These are phyloP conservation scores for Mergus octosetaceus DNA, from an alignment of 2,797 vertebrate genomes.

Conservation along the genomic window DNA sequence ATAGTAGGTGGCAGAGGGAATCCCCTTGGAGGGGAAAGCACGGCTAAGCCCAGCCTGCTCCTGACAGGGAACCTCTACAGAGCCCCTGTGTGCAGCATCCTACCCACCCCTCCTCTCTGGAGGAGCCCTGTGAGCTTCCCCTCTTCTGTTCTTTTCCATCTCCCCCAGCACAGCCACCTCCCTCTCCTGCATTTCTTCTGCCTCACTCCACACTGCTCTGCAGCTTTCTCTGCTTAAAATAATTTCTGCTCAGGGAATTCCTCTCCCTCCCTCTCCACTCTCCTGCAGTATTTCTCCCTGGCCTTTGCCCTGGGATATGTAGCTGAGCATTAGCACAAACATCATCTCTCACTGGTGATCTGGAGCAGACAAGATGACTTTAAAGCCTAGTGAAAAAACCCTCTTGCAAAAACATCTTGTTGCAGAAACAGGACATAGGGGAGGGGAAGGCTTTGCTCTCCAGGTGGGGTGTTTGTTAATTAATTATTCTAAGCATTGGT, in stretches of 20 bases:
- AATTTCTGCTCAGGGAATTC: slow-evolving; percentile 61
- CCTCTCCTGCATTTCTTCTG: slow-evolving; percentile 5
- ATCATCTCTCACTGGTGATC: slow-evolving; percentile 12
- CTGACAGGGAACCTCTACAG: background rate
- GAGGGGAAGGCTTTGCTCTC: background rate
- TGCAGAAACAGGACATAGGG: background rate
- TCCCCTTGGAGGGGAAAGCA: slow-evolving; percentile 39
- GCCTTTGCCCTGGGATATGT: slow-evolving; percentile 52
- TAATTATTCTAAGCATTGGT: slow-evolving; percentile 7
- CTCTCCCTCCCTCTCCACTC: background rate
- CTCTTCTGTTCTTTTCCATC: background rate
- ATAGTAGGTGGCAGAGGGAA: slow-evolving; percentile 37
- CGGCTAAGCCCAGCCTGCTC: slow-evolving; percentile 5
- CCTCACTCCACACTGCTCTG: slow-evolving; percentile 2
- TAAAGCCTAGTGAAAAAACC: background rate
- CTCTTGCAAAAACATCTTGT: background rate
- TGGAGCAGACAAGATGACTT: background rate
- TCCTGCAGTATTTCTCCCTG: slow-evolving; percentile 43
- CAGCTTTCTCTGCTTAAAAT: slow-evolving; percentile 50
- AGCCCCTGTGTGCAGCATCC: background rate
- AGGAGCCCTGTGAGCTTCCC: background rate
- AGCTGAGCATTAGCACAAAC: slow-evolving; percentile 32
- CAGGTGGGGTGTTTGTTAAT: slow-evolving; percentile 31
- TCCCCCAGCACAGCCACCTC: background rate
- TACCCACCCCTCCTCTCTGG: background rate